phyloP scores from a whole-genome alignment of 2,888 invertebrate genomes.

The Julus scanicus region DNA sequence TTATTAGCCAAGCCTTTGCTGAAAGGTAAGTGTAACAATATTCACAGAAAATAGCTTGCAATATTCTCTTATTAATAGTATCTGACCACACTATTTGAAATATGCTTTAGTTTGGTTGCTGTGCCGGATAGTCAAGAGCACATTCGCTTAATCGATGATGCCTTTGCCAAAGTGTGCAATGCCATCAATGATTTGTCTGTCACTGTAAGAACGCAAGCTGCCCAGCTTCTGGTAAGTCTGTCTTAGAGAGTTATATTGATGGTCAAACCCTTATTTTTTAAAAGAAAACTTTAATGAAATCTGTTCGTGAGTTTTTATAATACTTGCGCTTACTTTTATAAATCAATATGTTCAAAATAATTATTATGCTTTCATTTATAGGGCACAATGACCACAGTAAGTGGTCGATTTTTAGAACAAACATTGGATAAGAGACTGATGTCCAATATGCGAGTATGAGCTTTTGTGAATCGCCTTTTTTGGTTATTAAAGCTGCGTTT shows the following conservation, averaged over 20 bases:
- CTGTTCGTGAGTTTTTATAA: too few species aligned
- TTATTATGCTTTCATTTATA: not conserved
- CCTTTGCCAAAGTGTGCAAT: slow-evolving; percentile 94
- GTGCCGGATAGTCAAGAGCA: slow-evolving; percentile 82
- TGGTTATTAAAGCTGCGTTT: not conserved
- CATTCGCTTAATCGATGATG: slow-evolving; percentile 91
- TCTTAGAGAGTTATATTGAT: not conserved
- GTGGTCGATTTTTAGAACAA: slow-evolving; percentile 90
- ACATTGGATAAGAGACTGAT: slow-evolving; percentile 97
- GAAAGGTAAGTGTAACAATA: slow-evolving; percentile 75
- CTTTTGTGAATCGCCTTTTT: not conserved
- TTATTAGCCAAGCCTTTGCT: slow-evolving; percentile 86
- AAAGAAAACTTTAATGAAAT: too few species aligned
- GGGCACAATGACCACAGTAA: slow-evolving; percentile 87
- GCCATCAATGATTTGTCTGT: slow-evolving; percentile 92
- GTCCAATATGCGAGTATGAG: slow-evolving; percentile 87
- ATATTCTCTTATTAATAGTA: not conserved
- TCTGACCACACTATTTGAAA: slow-evolving; percentile 30
- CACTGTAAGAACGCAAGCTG: slow-evolving; percentile 86
- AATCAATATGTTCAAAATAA: too few species aligned
- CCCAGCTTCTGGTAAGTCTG: slow-evolving; percentile 73
- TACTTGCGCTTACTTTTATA: too few species aligned
- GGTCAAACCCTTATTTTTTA: too few species aligned
- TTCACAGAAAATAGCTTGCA: not conserved
- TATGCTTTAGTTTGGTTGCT: slow-evolving; percentile 72